Evolutionary conservation across 2,888 invertebrate genomes (phyloP), one percentile per base, ranked within the genome.

Genomic region (Amphipoea lucens): DNA sequence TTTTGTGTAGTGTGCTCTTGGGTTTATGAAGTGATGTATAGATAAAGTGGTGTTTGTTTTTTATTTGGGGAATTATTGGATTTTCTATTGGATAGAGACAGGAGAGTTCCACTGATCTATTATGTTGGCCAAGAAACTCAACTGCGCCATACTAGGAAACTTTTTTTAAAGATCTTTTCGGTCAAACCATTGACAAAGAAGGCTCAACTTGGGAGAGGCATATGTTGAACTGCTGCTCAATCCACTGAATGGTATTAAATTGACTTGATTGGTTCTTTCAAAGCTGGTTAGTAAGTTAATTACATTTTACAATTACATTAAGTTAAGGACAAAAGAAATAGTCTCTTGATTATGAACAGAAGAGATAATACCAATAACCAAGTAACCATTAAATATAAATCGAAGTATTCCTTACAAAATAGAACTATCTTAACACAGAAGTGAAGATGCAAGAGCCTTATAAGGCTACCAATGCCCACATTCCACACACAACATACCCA

Each of bases 1-100:
- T 86, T 90, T 87, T 88, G 83, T 89, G 72, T 76, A 74, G 82
- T 86, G 88, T 87, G 78, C 84, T 80, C 85, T 77, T 45, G 71
- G 79, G 69, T 84, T 88, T 84, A 84, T 83, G 62, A 82, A 79
- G 80, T 81, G 86, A 83, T 83, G 74, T 84, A 73, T 84, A 80
- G 83, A 86, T 89, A 86, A 87, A 78, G n/a, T 76, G 23, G 67
- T 68, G 23, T 68, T 76, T 72, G 29, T 42, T 67, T 60, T 81
- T 84, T 67, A 20, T 57, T 71, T 54, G 7, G 17, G 14, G 36
- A 57, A 36, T 71, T 76, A 66, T 79, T 81, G 5, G 36, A 40
- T 17, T 57, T 60, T 80, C 60, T 83, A 7, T n/a, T 69, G 36
- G 2, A 4, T 1, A 23, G 14, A 11, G 4, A 23, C 3, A 3